Evolutionary conservation across 2,888 invertebrate species (phyloP).

Genomic region (Sturmia bella): DNA sequence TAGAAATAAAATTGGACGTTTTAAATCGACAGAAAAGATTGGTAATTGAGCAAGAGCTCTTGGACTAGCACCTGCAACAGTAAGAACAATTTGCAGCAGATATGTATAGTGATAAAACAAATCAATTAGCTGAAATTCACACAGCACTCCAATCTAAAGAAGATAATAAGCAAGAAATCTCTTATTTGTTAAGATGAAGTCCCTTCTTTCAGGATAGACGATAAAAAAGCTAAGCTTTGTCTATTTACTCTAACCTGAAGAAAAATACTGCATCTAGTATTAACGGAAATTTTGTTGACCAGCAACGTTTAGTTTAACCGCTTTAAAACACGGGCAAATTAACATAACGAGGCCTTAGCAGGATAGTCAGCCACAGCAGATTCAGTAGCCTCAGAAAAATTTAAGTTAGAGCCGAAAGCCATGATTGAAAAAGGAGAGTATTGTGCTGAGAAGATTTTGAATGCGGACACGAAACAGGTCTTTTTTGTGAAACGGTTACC

Average conservation of each 20-base stretch:
- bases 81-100: background rate
- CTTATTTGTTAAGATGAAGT: background rate
- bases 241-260: too few relatives aligned
- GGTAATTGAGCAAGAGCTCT: background rate
- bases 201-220: too few relatives aligned
- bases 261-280: slow-evolving; percentile 54
- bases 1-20: background rate
- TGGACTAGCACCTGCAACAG: too few relatives aligned
- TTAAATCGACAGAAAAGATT: background rate
- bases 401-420: slow-evolving; percentile 62
- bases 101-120: background rate
- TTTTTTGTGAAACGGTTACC: too few relatives aligned
- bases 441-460: background rate
- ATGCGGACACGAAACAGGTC: too few relatives aligned
- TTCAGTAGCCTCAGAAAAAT: slow-evolving; percentile 40
- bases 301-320: slow-evolving; percentile 26
- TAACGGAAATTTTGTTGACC: slow-evolving; percentile 20
- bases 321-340: slow-evolving; percentile 26
- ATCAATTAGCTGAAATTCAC: slow-evolving; percentile 21
- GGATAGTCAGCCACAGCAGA: slow-evolving; percentile 28
- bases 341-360: slow-evolving; percentile 37
- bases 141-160: background rate
- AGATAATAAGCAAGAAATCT: background rate
- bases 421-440: slow-evolving; percentile 60
- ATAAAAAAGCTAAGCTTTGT: too few relatives aligned